These are phyloP conservation scores for Plagiodera versicolora DNA, from an alignment of 2,888 invertebrate genomes.

Conservation along the genomic window DNA sequence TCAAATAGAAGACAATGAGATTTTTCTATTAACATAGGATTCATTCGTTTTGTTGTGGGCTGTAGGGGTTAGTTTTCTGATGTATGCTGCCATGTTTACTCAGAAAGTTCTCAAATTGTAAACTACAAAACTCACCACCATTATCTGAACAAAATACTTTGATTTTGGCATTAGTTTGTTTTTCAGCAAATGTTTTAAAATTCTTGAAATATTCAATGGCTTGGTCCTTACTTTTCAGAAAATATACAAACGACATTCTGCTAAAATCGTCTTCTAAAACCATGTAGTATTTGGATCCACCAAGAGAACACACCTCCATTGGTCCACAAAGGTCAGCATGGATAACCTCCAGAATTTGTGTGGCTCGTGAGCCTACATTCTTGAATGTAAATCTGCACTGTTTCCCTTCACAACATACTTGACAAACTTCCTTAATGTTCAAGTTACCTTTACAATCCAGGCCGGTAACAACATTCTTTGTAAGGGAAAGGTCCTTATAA, in stretches of 20 bases:
- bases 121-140: too few relatives aligned
- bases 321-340: constrained; percentile 27
- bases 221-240: constrained; percentile 10
- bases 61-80: constrained; percentile 41
- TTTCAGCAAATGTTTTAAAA: too few relatives aligned
- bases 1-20: constrained; percentile 39
- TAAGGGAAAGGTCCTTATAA: too few relatives aligned
- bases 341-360: constrained; percentile 19
- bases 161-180: too few relatives aligned
- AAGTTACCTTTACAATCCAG: constrained; percentile 7
- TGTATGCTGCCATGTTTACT: constrained; percentile 37
- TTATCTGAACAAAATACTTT: too few relatives aligned
- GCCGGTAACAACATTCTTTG: too few relatives aligned
- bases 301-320: constrained; percentile 29
- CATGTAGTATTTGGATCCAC: constrained; percentile 15
- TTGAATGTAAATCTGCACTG: constrained; percentile 38
- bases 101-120: constrained; percentile 31
- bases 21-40: constrained; percentile 35
- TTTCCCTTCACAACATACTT: constrained; percentile 18
- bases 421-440: constrained; percentile 14
- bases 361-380: constrained; percentile 19
- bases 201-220: constrained; percentile 14
- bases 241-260: constrained; percentile 13
- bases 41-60: constrained; percentile 41
- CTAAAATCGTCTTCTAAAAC: constrained; percentile 29